Percentiles rank a stretch among this genome's conserved stretches.
Conservation (phyloP, 2,888 invertebrate species). For the Augochlorella aurata region DNA sequence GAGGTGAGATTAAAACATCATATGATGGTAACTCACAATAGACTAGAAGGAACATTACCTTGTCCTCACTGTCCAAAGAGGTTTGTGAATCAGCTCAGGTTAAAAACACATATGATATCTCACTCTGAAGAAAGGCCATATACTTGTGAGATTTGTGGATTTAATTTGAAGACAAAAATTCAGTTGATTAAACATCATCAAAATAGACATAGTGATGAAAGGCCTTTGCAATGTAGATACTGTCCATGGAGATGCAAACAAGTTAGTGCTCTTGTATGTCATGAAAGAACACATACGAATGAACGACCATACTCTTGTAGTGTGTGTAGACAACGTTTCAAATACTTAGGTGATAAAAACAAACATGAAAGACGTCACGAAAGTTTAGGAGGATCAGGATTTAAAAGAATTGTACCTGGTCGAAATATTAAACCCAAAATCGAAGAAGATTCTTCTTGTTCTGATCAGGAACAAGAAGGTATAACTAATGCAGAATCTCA, state of each 20-base stretch:
- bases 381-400: constrained; percentile 79
- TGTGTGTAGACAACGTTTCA: constrained; percentile 79
- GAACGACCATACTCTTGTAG: constrained; percentile 79
- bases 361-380: constrained; percentile 80
- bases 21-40: constrained; percentile 79
- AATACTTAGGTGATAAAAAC: constrained; percentile 80
- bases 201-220: constrained; percentile 79
- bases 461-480: constrained; percentile 71
- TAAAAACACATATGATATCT: constrained; percentile 80
- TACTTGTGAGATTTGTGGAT: constrained; percentile 78
- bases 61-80: constrained; percentile 80
- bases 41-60: constrained; percentile 77
- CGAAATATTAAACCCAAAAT: constrained; percentile 72
- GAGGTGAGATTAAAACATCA: constrained; percentile 79
- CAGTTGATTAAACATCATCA: constrained; percentile 80
- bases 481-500: constrained; percentile 48
- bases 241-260: constrained; percentile 80
- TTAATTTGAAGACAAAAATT: constrained; percentile 80
- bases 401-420: constrained; percentile 78
- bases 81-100: constrained; percentile 78
- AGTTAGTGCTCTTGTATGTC: constrained; percentile 80
- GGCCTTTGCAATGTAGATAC: constrained; percentile 78
- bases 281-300: constrained; percentile 80
- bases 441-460: constrained; percentile 68
- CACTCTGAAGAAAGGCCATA: constrained; percentile 80